Conservation (phyloP, 2,888 invertebrate genomes). For the Neuroscelio doddi region DNA sequence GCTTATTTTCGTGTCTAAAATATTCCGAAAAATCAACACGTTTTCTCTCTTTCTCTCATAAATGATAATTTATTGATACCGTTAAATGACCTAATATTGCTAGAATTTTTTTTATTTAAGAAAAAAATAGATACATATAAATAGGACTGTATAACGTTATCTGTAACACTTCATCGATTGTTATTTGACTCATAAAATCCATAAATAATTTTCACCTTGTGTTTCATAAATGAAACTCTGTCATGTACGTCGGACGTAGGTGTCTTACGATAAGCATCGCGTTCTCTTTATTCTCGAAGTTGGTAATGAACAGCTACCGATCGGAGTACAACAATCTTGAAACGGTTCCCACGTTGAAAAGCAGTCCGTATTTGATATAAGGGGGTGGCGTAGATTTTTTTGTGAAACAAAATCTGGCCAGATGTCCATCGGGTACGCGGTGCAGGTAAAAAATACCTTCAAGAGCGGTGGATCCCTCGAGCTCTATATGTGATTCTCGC, state of each 20-base stretch:
- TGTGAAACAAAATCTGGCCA: constrained; percentile 71
- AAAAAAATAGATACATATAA: no score
- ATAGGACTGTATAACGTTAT: no score
- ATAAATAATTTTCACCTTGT: no score
- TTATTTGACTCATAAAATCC: no score
- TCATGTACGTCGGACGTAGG: constrained; percentile 13
- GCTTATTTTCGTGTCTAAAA: no score
- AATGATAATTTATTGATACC: no score
- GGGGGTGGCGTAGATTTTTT: constrained; percentile 49
- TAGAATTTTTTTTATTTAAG: no score
- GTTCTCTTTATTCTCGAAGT: constrained; percentile 22
- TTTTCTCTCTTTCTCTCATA: no score
- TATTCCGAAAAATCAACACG: no score
- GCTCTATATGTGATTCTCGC: constrained; percentile 45
- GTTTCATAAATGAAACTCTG: constrained; percentile 18
- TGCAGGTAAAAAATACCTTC: constrained; percentile 43
- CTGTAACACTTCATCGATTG: no score
- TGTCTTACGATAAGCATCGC: constrained; percentile 24
- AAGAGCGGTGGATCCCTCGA: background rate
- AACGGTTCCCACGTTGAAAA: constrained; percentile 32
- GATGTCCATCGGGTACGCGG: constrained; percentile 58
- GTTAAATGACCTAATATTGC: no score
- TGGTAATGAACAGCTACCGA: constrained; percentile 31
- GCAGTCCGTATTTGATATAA: constrained; percentile 47
- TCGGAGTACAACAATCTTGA: constrained; percentile 20